A percentile compares a stretch with the other conserved stretches of the same genome.
These are phyloP conservation scores for Tupaia tana DNA, from an alignment of 2,113 vertebrate species.

Conservation along the genomic window DNA sequence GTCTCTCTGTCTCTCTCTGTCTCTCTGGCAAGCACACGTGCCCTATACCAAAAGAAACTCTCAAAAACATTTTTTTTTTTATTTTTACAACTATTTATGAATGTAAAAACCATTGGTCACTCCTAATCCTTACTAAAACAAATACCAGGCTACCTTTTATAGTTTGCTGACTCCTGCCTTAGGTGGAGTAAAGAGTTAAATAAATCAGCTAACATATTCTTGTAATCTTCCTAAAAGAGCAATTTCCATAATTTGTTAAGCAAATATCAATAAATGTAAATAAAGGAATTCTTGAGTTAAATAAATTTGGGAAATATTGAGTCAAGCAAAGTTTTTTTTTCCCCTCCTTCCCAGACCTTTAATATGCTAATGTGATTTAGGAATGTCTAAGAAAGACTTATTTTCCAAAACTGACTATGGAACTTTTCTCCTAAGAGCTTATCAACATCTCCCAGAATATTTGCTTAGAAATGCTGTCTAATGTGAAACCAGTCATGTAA, in stretches of 20 bases:
- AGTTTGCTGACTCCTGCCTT: not conserved
- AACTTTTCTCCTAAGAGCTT: not conserved
- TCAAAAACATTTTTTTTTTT: not conserved
- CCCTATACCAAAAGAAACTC: no score
- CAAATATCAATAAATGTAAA: not conserved
- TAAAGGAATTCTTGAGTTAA: not conserved
- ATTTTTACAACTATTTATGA: not conserved
- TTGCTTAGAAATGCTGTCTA: not conserved
- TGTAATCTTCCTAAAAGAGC: not conserved
- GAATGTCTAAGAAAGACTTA: not conserved
- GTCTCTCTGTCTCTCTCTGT: no score
- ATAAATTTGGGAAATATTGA: not conserved
- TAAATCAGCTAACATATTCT: not conserved
- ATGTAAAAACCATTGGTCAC: not conserved
- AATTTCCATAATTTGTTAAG: not conserved
- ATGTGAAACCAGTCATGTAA: not conserved
- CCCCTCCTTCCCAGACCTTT: not conserved
- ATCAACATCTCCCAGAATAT: not conserved
- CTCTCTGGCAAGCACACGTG: no score
- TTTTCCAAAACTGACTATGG: not conserved
- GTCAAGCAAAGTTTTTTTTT: not conserved
- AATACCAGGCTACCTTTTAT: not conserved
- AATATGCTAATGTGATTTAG: not conserved
- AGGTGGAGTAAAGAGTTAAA: not conserved
- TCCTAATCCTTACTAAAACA: not conserved